These are phyloP conservation scores for Melanogrammus aeglefinus DNA, from an alignment of 2,797 vertebrate genomes.

Conservation along the genomic window DNA sequence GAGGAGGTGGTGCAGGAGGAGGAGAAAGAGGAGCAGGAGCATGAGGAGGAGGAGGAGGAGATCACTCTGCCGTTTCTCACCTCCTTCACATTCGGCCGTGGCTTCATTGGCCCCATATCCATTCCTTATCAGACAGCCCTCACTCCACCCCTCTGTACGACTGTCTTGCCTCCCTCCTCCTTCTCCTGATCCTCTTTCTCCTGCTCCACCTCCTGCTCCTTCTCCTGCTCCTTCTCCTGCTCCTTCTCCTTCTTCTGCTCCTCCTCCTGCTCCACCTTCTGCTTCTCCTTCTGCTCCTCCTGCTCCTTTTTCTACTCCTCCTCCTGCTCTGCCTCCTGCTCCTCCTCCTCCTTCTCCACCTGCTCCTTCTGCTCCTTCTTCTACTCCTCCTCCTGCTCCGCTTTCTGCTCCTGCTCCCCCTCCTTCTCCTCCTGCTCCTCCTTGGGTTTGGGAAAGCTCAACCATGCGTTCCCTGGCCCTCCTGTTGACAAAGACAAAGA, in stretches of 20 bases:
- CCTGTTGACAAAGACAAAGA: slow-evolving; percentile 60
- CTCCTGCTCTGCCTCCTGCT: slow-evolving; percentile 42
- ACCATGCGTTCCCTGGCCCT: slow-evolving; percentile 85
- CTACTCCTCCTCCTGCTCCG: slow-evolving; percentile 44
- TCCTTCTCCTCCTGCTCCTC: slow-evolving; percentile 47
- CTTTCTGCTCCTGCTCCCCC: slow-evolving; percentile 8
- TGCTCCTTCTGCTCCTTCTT: not conserved
- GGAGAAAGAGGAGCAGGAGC: slow-evolving; percentile 8
- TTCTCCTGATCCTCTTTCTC: slow-evolving; percentile 47
- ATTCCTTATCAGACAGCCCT: slow-evolving; percentile 53
- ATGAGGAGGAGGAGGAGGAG: slow-evolving; percentile 22
- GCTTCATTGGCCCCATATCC: slow-evolving; percentile 49
- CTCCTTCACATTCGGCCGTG: slow-evolving; percentile 20
- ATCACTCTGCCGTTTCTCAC: slow-evolving; percentile 46
- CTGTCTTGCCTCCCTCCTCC: slow-evolving; percentile 25
- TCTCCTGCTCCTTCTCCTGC: too few relatives aligned
- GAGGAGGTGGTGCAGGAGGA: slow-evolving; percentile 22
- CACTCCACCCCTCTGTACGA: slow-evolving; percentile 51
- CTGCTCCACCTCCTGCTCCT: slow-evolving; percentile 2
- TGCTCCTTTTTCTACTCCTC: slow-evolving; percentile 53
- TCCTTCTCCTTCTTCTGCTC: too few relatives aligned
- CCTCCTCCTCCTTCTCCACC: slow-evolving; percentile 53
- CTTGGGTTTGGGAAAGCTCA: slow-evolving; percentile 62
- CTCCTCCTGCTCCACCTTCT: too few relatives aligned
- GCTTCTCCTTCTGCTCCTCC: slow-evolving; percentile 8